Conservation (phyloP, 2,797 vertebrate genomes). For the Euphonia xanthogaster region DNA sequence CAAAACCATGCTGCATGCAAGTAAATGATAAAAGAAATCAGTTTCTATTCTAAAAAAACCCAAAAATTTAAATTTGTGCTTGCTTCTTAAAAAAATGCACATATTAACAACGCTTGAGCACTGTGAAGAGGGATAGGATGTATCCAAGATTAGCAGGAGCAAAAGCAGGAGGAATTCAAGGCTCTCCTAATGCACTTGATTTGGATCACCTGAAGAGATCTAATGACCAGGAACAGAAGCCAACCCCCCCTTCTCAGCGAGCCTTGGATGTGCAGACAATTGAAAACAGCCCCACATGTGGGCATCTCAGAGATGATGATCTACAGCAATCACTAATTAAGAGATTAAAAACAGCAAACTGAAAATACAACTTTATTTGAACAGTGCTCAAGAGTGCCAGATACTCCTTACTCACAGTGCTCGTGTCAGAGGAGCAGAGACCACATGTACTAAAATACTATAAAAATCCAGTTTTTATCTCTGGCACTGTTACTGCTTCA, state of each 20-base stretch:
- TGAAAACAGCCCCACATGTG: not conserved
- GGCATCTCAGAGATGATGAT: not conserved
- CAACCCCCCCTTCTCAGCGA: accelerated
- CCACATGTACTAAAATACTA: not conserved
- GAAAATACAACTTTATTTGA: not conserved
- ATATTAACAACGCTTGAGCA: not conserved
- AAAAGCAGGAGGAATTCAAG: not conserved
- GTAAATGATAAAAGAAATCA: not conserved
- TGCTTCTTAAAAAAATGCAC: accelerated
- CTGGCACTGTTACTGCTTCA: not conserved
- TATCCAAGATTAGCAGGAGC: not conserved
- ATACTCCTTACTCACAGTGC: accelerated
- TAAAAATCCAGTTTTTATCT: not conserved
- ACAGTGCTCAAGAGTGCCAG: not conserved
- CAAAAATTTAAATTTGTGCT: not conserved
- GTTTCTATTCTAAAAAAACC: not conserved
- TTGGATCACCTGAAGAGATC: not conserved
- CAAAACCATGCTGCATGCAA: not conserved
- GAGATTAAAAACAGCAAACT: not conserved
- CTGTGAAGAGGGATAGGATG: not conserved
- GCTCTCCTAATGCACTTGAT: not conserved
- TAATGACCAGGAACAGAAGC: not conserved
- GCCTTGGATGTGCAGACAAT: not conserved
- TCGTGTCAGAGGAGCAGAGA: accelerated
- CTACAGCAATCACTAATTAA: not conserved